phyloP scores from a whole-genome alignment of 2,888 invertebrate species.

The Ochropacha duplaris region DNA sequence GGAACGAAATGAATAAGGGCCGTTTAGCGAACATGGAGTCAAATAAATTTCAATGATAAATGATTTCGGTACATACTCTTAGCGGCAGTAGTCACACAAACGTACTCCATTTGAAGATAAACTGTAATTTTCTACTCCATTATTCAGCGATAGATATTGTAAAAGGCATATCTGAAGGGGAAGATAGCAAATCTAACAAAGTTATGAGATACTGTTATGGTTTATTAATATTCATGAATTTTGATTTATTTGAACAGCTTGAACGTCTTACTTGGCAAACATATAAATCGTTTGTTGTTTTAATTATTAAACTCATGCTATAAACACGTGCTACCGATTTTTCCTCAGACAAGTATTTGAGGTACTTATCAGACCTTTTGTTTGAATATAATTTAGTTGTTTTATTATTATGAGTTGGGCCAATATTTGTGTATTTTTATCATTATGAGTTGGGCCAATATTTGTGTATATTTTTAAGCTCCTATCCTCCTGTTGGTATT shows the following conservation, averaged over 20 bases:
- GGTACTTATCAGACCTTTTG: too few relatives aligned
- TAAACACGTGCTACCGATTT: too few relatives aligned
- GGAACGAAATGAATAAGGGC: slow-evolving; percentile 76
- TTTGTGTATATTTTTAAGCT: too few relatives aligned
- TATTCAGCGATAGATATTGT: slow-evolving; percentile 38
- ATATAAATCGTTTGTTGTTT: neutral
- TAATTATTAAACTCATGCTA: too few relatives aligned
- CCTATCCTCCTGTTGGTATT: neutral
- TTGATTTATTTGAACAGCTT: slow-evolving; percentile 7
- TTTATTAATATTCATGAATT: slow-evolving; percentile 19
- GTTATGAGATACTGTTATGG: slow-evolving; percentile 12
- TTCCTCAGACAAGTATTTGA: too few relatives aligned
- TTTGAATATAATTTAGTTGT: too few relatives aligned
- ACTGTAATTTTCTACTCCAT: slow-evolving; percentile 51
- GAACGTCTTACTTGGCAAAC: neutral
- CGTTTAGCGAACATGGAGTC: slow-evolving; percentile 71
- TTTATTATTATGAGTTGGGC: too few relatives aligned
- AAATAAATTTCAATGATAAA: slow-evolving; percentile 81
- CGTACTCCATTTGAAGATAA: slow-evolving; percentile 30
- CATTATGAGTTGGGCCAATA: too few relatives aligned
- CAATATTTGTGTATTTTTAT: too few relatives aligned
- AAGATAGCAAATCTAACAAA: slow-evolving; percentile 21
- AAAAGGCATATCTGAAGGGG: slow-evolving; percentile 28
- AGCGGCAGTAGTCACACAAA: slow-evolving; percentile 37
- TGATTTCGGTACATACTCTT: slow-evolving; percentile 55